Evolutionary conservation across 2,888 invertebrate genomes (phyloP).

Genomic region (Tachystola acroxantha): DNA sequence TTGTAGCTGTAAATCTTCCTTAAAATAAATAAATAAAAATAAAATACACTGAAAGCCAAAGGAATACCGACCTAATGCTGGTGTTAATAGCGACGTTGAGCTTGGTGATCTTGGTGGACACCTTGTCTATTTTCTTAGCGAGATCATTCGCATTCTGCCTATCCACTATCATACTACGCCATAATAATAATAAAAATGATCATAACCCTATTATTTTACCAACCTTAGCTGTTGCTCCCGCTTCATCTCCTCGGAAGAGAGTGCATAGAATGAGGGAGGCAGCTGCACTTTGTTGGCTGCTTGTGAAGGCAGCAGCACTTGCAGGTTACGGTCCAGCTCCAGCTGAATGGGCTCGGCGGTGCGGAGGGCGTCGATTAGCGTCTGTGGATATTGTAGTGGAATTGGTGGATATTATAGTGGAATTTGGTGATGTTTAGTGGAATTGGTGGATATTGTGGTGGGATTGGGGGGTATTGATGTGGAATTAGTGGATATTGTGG

Average conservation of each 20-base stretch:
- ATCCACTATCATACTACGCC: too few relatives aligned
- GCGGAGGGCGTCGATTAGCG: conserved; percentile 86
- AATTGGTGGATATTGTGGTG: too few relatives aligned
- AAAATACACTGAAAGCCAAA: too few relatives aligned
- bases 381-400: too few relatives aligned
- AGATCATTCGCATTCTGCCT: conserved; percentile 84
- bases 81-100: conserved; percentile 84
- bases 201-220: too few relatives aligned
- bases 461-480: too few relatives aligned
- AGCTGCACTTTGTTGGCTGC: conserved; percentile 82
- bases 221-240: conserved; percentile 87
- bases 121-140: conserved; percentile 84
- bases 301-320: conserved; percentile 88
- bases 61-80: conserved; percentile 52
- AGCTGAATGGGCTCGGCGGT: conserved; percentile 89
- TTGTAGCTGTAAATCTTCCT: too few relatives aligned
- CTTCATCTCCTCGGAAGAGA: conserved; percentile 90
- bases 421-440: too few relatives aligned
- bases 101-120: conserved; percentile 82
- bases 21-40: too few relatives aligned
- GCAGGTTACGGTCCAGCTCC: conserved; percentile 91
- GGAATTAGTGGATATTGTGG: too few relatives aligned
- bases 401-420: too few relatives aligned
- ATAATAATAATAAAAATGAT: too few relatives aligned
- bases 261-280: conserved; percentile 90